Evolutionary conservation across 1,140 invertebrate genomes (phyloP).

Genomic region (Drosophila paulistorum): DNA sequence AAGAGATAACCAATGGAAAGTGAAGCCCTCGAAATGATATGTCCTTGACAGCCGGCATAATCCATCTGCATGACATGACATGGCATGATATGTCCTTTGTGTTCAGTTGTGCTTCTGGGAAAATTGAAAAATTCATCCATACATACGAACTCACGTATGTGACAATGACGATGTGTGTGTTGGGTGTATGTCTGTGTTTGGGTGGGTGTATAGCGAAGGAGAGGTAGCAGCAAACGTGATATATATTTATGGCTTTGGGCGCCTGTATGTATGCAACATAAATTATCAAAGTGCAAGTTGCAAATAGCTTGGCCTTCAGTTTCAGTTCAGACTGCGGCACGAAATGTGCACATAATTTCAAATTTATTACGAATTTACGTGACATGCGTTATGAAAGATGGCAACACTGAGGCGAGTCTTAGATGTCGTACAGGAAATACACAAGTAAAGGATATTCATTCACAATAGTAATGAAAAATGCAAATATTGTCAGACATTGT

Average conservation of each 20-base stretch:
- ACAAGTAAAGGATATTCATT: not conserved
- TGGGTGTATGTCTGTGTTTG: not conserved
- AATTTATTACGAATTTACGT: constrained; percentile 78
- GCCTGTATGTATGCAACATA: constrained; percentile 60
- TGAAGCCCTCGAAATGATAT: constrained; percentile 37
- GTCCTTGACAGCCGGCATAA: constrained; percentile 66
- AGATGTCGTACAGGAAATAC: not conserved
- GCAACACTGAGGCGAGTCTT: constrained; percentile 16
- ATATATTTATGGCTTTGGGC: constrained; percentile 52
- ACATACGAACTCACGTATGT: constrained; percentile 13
- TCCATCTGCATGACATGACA: constrained; percentile 54
- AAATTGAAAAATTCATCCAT: constrained; percentile 55
- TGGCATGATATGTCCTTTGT: constrained; percentile 50
- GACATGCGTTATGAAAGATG: constrained; percentile 66
- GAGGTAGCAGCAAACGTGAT: constrained; percentile 31
- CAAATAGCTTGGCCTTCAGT: constrained; percentile 75
- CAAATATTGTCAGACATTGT: not conserved
- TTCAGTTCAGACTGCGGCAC: constrained; percentile 69
- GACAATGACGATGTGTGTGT: constrained; percentile 32
- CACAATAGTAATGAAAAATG: not conserved
- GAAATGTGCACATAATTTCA: constrained; percentile 78
- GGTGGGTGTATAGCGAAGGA: not conserved
- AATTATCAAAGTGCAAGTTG: constrained; percentile 79
- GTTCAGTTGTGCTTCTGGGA: constrained; percentile 34
- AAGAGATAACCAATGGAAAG: constrained; percentile 48